Evolutionary conservation across 2,888 invertebrate species (phyloP), one percentile per base, ranked within the genome.

Genomic region (Tipula vernalis): DNA sequence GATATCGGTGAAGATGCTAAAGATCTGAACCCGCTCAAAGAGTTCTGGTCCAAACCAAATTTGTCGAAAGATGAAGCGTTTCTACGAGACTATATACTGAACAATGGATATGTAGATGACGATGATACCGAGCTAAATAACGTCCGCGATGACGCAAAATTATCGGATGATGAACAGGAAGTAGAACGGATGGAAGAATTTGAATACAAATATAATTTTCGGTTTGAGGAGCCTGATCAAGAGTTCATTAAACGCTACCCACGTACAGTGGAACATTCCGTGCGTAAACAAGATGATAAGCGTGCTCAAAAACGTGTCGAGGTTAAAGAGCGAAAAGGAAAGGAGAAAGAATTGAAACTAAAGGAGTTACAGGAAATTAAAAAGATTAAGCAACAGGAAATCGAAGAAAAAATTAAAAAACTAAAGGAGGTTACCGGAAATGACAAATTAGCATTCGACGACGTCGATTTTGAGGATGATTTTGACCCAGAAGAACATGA

Each of bases 171-270:
- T 90, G 97, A 98, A 90, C 92, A 94, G 88, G 93, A 94, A 85
- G 93, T 98, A 41, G 95, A 96, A 89, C 94, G 95, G 90, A 97
- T 97, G 91, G 97, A 96, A 88, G 94, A 96, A 91, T 99, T 98
- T 92, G 99, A 99, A 90, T 94, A 96, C 85, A 98, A 98, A 88
- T 99, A 96, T 91, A 99, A 99, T 92, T 98, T 98, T 91, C 94
- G 99, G 88, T 99, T 96, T 91, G 98, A 99, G 91, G 98, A 99
- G 91, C 99, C 98, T 0, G 98, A 99, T 91, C 94, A 95, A 86
- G 97, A 98, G 89, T 98, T 96, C 91, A 95, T 97, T 18, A 98
- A 98, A 92, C 94, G 97, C 10, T 99, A 96, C 92, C 99, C 99
- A 0, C 94, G 99, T 88, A 97, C 96, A 0, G 94, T 99, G 90